phyloP scores from a whole-genome alignment of 2,888 invertebrate species.

The Meghimatium bilineatum region DNA sequence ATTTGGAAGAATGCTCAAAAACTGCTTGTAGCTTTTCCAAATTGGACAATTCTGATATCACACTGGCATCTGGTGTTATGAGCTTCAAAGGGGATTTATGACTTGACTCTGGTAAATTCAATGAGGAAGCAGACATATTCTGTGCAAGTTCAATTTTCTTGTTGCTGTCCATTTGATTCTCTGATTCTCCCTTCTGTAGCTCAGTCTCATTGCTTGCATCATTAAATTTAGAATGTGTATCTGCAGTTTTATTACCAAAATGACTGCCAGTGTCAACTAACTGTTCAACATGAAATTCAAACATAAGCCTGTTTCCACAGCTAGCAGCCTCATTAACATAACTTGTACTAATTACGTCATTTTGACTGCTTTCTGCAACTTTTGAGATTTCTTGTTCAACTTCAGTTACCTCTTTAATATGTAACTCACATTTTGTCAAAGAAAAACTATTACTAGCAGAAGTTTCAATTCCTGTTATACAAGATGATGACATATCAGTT shows the following conservation, averaged over 20 bases:
- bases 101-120: not conserved
- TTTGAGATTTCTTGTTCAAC: not conserved
- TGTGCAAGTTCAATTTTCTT: not conserved
- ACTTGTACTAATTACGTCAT: not conserved
- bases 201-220: not conserved
- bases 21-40: slow-evolving; percentile 31
- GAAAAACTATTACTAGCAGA: not conserved
- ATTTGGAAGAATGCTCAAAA: slow-evolving; percentile 44
- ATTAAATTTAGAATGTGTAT: not conserved
- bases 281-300: slow-evolving; percentile 34
- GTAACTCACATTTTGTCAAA: not conserved
- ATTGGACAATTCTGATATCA: slow-evolving; percentile 8
- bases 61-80: not conserved
- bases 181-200: not conserved
- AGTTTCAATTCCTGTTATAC: not conserved
- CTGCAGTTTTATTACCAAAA: too few species aligned
- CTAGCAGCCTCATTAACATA: not conserved
- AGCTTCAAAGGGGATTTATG: not conserved
- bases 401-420: not conserved
- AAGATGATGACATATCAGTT: not conserved
- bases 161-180: not conserved
- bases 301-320: slow-evolving; percentile 13
- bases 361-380: not conserved
- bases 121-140: not conserved
- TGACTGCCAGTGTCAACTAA: not conserved